Conservation (phyloP, 2,888 invertebrate species). For the Drosophila siamana region DNA sequence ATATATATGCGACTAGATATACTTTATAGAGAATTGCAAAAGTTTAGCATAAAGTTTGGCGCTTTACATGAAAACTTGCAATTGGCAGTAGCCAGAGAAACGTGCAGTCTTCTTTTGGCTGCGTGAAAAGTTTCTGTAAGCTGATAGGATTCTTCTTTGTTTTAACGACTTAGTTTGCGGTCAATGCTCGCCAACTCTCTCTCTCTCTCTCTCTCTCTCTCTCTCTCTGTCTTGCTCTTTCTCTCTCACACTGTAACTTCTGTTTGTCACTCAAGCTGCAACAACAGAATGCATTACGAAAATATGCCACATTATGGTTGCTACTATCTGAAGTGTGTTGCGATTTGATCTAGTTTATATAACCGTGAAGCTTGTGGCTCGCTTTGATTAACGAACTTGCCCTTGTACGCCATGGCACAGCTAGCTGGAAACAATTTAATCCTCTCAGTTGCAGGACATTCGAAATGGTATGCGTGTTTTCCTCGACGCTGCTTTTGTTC, state of each 20-base stretch:
- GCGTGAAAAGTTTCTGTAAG: slow-evolving; percentile 62
- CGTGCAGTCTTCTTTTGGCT: slow-evolving; percentile 43
- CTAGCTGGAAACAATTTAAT: slow-evolving; percentile 45
- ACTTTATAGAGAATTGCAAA: slow-evolving; percentile 44
- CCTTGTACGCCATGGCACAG: slow-evolving; percentile 22
- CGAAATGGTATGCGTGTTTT: slow-evolving; percentile 44
- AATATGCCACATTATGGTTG: not conserved
- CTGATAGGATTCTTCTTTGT: slow-evolving; percentile 69
- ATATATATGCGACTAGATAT: slow-evolving; percentile 2
- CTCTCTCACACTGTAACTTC: not conserved
- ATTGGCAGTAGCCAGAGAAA: slow-evolving; percentile 52
- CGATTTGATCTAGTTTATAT: slow-evolving; percentile 5
- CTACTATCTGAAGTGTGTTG: not conserved
- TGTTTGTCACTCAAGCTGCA: slow-evolving; percentile 28
- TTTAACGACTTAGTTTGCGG: slow-evolving; percentile 76
- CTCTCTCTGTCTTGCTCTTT: not conserved
- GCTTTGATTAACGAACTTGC: slow-evolving; percentile 27
- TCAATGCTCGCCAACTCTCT: slow-evolving; percentile 21
- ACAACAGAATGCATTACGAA: not conserved
- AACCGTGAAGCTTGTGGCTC: not conserved
- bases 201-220: not conserved
- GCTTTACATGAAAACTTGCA: slow-evolving; percentile 76
- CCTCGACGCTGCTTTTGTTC: slow-evolving; percentile 61
- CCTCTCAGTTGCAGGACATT: slow-evolving; percentile 47
- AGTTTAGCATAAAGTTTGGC: slow-evolving; percentile 76